Evolutionary conservation across 2,797 vertebrate genomes (phyloP).

Genomic region (Odontamblyopus lacepedii): DNA sequence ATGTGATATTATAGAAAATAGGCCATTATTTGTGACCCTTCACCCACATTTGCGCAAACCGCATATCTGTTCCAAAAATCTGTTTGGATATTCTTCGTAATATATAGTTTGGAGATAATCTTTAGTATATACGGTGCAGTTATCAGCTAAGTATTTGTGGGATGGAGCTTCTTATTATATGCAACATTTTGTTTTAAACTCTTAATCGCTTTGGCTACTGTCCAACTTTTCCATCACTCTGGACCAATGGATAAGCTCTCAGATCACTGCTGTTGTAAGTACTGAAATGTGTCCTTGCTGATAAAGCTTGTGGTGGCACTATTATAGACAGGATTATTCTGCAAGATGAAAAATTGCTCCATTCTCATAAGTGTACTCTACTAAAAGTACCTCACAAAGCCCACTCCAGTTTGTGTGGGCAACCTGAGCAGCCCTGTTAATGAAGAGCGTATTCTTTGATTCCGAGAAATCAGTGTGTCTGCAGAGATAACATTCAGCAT

Average conservation of each 20-base stretch:
- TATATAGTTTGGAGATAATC: not conserved
- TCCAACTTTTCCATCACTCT: too few relatives aligned
- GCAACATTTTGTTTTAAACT: too few relatives aligned
- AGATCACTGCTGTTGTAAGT: not conserved
- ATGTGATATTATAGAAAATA: not conserved
- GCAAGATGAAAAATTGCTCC: not conserved
- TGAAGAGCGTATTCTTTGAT: slow-evolving; percentile 39
- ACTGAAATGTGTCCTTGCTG: not conserved
- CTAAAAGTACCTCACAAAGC: not conserved
- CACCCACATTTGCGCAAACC: not conserved
- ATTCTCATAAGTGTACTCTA: not conserved
- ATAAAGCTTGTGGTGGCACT: not conserved
- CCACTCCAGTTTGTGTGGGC: slow-evolving; percentile 23
- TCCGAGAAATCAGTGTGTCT: slow-evolving; percentile 22
- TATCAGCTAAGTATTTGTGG: too few relatives aligned
- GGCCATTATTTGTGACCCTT: not conserved
- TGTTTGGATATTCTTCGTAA: too few relatives aligned
- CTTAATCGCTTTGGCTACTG: too few relatives aligned
- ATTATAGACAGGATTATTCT: not conserved
- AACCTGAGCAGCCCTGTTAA: slow-evolving; percentile 58
- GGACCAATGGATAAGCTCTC: not conserved
- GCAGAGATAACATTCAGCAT: slow-evolving; percentile 30
- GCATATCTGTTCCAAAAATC: not conserved
- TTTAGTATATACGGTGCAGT: not conserved
- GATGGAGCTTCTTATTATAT: too few relatives aligned